These are phyloP conservation scores for Nyctalus aviator DNA, from an alignment of 2,797 vertebrate genomes.

Conservation along the genomic window DNA sequence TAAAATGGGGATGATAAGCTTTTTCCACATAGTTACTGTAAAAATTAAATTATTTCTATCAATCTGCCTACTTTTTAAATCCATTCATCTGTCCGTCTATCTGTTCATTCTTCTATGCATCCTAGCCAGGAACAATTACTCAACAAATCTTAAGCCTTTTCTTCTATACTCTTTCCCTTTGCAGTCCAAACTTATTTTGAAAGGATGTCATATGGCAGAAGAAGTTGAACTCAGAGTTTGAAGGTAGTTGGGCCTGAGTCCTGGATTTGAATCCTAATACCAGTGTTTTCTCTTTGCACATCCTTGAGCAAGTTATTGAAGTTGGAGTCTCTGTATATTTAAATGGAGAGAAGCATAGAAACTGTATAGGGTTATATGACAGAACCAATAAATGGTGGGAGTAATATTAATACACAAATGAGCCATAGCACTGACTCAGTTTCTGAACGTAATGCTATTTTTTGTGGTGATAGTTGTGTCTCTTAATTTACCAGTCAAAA, in stretches of 20 bases:
- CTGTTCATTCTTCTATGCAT: not conserved
- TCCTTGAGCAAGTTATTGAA: not conserved
- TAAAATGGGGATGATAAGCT: not conserved
- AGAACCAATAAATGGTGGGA: not conserved
- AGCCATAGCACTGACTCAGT: not conserved
- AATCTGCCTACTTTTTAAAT: not conserved
- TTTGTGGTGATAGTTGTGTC: not conserved
- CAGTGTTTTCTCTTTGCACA: not conserved
- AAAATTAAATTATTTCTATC: not conserved
- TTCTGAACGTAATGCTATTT: not conserved
- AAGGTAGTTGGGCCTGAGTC: not conserved
- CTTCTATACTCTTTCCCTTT: not conserved
- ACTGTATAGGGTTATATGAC: not conserved
- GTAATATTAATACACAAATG: not conserved
- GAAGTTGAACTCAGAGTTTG: conserved; percentile 32
- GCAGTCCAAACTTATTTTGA: conserved; percentile 18
- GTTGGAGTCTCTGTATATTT: not conserved
- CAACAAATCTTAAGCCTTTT: not conserved
- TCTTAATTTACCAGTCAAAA: conserved; percentile 20
- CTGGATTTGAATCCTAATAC: conserved; percentile 4
- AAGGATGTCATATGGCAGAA: not conserved
- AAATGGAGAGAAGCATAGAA: not conserved
- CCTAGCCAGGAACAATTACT: not conserved
- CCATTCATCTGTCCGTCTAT: not conserved
- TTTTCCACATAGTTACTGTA: not conserved